A percentile compares a stretch with the other conserved stretches of the same genome.
Conservation (phyloP, 2,113 vertebrate species). For the Grammomys surdaster region DNA sequence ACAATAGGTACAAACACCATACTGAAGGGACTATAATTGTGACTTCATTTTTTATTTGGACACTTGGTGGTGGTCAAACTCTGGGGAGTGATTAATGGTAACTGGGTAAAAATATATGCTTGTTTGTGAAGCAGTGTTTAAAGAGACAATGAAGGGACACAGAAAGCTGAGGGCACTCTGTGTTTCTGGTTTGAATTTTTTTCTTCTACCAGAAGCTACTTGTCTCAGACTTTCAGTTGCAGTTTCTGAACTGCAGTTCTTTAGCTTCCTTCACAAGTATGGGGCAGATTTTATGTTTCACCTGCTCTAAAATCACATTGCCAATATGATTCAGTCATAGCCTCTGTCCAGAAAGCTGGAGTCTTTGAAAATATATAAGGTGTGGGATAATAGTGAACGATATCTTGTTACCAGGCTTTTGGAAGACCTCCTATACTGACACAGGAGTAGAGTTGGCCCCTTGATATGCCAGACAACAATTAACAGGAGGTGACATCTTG, state of each 20-base stretch:
- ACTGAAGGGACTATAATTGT: neutral
- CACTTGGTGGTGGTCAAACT: neutral
- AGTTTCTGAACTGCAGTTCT: neutral
- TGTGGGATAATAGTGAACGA: neutral
- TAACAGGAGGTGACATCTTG: neutral
- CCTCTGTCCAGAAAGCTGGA: neutral
- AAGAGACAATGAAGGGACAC: neutral
- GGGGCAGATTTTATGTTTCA: neutral
- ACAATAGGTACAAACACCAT: neutral
- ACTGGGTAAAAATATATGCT: neutral
- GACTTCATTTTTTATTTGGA: neutral
- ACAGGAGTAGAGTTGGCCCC: neutral
- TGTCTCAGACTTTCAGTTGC: too few species aligned
- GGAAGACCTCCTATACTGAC: neutral
- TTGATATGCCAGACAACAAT: neutral
- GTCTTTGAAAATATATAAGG: neutral
- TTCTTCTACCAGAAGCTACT: neutral
- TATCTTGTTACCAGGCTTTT: neutral
- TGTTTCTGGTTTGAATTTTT: neutral
- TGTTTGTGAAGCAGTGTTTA: neutral
- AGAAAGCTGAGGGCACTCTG: neutral
- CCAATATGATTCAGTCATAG: neutral
- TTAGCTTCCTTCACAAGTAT: neutral
- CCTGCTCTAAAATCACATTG: neutral
- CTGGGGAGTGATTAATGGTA: neutral